phyloP scores from a whole-genome alignment of 2,888 invertebrate genomes.

The Lobophora halterata region DNA sequence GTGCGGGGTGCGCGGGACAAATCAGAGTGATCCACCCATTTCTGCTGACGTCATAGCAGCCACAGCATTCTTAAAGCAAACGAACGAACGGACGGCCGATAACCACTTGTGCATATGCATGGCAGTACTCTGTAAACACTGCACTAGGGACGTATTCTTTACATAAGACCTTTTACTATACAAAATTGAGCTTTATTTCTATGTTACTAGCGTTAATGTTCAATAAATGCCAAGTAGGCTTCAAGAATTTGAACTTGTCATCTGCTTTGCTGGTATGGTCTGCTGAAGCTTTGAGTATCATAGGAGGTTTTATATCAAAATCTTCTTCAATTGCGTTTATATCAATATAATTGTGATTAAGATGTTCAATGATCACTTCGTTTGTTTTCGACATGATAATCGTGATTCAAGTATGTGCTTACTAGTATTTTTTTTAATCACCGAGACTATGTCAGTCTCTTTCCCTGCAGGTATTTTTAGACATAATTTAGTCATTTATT shows the following conservation, averaged over 20 bases:
- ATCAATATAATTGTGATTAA: constrained; percentile 8
- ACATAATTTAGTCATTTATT: too few relatives aligned
- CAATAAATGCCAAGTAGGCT: neutral
- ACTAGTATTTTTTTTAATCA: too few relatives aligned
- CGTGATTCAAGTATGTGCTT: too few relatives aligned
- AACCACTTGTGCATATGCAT: constrained; percentile 75
- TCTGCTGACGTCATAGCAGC: too few relatives aligned
- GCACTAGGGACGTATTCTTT: constrained; percentile 37
- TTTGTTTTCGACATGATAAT: too few relatives aligned
- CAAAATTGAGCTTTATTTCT: constrained; percentile 14
- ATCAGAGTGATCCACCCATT: too few relatives aligned
- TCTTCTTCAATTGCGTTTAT: constrained; percentile 18
- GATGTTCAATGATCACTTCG: too few relatives aligned
- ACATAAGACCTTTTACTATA: constrained; percentile 18
- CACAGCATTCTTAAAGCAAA: too few relatives aligned
- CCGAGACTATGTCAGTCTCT: too few relatives aligned
- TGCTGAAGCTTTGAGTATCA: constrained; percentile 16
- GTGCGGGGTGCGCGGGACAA: too few relatives aligned
- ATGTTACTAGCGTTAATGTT: constrained; percentile 5
- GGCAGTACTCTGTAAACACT: constrained; percentile 69
- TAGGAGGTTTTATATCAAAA: constrained; percentile 14
- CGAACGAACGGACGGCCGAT: constrained; percentile 64
- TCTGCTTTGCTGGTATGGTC: constrained; percentile 19
- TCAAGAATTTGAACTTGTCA: constrained; percentile 22
- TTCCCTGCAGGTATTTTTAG: too few relatives aligned